Evolutionary conservation across 2,113 vertebrate genomes (phyloP), one percentile per base, ranked within the genome.

Genomic region (Festucalex cinctus): DNA sequence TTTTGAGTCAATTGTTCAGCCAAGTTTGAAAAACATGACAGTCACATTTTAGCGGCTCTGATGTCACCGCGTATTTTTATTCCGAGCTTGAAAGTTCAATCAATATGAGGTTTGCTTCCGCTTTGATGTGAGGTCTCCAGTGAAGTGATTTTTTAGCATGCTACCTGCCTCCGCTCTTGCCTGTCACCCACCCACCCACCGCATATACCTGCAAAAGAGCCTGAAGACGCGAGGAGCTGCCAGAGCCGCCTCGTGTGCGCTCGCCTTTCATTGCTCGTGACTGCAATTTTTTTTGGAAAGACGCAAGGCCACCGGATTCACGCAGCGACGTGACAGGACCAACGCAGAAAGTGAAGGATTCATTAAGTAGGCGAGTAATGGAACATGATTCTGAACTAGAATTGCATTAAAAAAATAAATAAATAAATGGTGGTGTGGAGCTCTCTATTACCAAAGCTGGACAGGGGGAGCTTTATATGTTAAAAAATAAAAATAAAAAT

Each of bases 61-160:
- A 89, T 90, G 89, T 90, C 84, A 88, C 85, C 79, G 69, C 81
- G 70, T 80, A 70, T 85, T 79, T 81, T 70, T 85, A 9, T 43
- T 43, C 39, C 39, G 5, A 78, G 85, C 85, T 85, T 88, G 85
- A 90, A 84, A 86, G 86, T 90, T 86, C 78, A 81, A 85, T 86
- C 83, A 74, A 78, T 79, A 71, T 86, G 86, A 88, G 86, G 72
- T 89, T 89, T 85, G 85, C 79, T 86, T 57, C 68, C 66, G 32
- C 90, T 91, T 91, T 90, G 89, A 91, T 87, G 89, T 85, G 66
- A 70, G 84, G 81, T 89, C 88, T 88, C 88, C 67, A 85, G 86
- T 87, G 88, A 89, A 81, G 79, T n/a, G 79, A 83, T 86, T 87
- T 57, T n/a, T 88, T 84, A 88, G 86, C 82, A 86, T 80, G 82